Conservation (phyloP, 2,113 vertebrate genomes). For the Grammatotria lemairii region DNA sequence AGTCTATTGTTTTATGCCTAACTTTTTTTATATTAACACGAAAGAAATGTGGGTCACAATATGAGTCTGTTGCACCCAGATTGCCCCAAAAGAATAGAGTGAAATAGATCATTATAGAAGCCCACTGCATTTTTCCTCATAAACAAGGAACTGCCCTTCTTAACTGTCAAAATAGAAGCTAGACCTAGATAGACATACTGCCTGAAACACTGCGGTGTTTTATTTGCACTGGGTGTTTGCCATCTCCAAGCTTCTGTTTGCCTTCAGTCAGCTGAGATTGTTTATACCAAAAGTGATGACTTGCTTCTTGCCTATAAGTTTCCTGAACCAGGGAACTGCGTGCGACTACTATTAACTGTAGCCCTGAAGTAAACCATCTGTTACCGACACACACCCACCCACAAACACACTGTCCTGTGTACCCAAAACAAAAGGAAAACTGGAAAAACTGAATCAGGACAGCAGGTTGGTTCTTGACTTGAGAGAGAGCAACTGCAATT, state of each 20-base stretch:
- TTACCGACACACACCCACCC: background rate
- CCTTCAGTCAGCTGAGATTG: slow-evolving; percentile 28
- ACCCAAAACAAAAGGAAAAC: slow-evolving; percentile 51
- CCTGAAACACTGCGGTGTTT: background rate
- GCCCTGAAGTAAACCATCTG: background rate
- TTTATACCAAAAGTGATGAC: background rate
- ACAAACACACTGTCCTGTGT: background rate
- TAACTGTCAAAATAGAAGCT: background rate
- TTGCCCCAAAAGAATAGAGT: background rate
- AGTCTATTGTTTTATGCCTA: background rate
- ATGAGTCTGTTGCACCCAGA: background rate
- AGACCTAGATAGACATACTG: background rate
- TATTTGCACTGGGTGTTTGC: background rate
- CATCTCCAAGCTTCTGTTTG: background rate
- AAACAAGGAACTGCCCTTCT: background rate
- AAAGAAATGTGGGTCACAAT: background rate
- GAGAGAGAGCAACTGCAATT: background rate
- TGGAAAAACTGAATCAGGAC: slow-evolving; percentile 26
- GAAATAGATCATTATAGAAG: background rate
- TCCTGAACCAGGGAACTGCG: background rate
- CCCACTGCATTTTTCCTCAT: background rate
- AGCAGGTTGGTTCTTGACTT: slow-evolving; percentile 34
- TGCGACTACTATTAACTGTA: slow-evolving; percentile 8
- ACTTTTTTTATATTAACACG: background rate
- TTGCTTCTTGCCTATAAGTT: background rate